Conservation (phyloP, 2,797 vertebrate species). For the Darevskia nairensis region DNA sequence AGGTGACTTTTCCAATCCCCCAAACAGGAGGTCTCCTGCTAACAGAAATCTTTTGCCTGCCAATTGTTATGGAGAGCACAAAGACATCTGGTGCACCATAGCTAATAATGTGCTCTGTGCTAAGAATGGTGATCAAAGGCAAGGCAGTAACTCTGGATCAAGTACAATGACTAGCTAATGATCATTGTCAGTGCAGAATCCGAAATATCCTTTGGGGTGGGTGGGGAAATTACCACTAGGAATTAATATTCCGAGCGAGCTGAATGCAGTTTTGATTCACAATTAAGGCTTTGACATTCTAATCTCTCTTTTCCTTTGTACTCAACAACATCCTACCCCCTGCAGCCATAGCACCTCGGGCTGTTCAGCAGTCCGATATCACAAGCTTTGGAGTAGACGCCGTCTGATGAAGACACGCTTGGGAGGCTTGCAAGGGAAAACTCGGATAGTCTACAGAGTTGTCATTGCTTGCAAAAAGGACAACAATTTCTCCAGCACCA, state of each 20-base stretch:
- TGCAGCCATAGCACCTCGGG: not conserved
- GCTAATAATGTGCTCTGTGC: slow-evolving; percentile 47
- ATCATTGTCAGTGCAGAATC: slow-evolving; percentile 48
- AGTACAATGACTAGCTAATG: slow-evolving; percentile 55
- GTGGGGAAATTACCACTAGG: slow-evolving; percentile 42
- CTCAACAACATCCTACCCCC: slow-evolving; percentile 35
- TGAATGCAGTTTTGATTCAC: slow-evolving; percentile 41
- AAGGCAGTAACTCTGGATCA: slow-evolving; percentile 56
- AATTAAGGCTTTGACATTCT: slow-evolving; percentile 50
- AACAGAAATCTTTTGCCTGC: slow-evolving; percentile 14
- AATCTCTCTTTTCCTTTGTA: slow-evolving; percentile 54
- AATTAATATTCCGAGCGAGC: slow-evolving; percentile 53
- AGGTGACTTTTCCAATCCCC: slow-evolving; percentile 15
- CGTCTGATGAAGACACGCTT: not conserved
- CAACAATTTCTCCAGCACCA: not conserved
- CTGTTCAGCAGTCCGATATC: slow-evolving; percentile 36
- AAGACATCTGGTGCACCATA: slow-evolving; percentile 28
- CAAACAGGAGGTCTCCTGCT: not conserved
- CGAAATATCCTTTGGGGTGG: slow-evolving; percentile 48
- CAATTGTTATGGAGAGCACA: slow-evolving; percentile 1
- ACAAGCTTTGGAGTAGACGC: not conserved
- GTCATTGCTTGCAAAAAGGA: not conserved
- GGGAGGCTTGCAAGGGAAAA: slow-evolving; percentile 20
- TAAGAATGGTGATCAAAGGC: slow-evolving; percentile 55
- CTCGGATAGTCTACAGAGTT: not conserved